Conservation (phyloP, 1,140 invertebrate species). For the Samia ricini region DNA sequence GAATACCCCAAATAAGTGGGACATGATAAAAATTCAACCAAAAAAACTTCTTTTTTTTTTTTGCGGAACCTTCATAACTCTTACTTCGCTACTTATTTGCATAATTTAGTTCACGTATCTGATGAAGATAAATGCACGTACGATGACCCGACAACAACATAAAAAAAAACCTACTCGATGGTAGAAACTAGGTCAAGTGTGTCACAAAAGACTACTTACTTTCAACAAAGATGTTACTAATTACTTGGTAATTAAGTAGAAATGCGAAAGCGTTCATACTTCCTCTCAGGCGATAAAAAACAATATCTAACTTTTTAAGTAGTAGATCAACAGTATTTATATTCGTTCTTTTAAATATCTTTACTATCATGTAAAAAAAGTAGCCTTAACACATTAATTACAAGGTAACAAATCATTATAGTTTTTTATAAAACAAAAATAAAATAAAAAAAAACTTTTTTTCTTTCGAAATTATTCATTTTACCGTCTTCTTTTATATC, state of each 20-base stretch:
- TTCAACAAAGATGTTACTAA: constrained; percentile 18
- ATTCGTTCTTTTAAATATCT: no score
- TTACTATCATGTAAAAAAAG: no score
- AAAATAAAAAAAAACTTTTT: no score
- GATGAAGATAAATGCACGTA: constrained; percentile 58
- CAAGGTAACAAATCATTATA: no score
- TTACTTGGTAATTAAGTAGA: constrained; percentile 51
- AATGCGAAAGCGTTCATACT: constrained; percentile 32
- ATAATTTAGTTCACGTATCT: constrained; percentile 41
- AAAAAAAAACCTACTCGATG: constrained; percentile 26
- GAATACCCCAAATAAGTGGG: neutral
- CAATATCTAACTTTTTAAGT: no score
- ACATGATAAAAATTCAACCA: neutral
- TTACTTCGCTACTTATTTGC: constrained; percentile 32
- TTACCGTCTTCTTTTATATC: no score
- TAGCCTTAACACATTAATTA: no score
- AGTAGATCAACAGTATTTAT: no score
- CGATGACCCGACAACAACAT: constrained; percentile 45
- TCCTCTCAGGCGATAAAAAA: no score
- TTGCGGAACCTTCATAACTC: constrained; percentile 22
- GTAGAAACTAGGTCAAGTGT: constrained; percentile 55
- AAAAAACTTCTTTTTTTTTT: constrained; percentile 8
- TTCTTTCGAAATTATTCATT: no score
- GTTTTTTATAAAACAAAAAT: no score
- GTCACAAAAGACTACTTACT: constrained; percentile 42